phyloP scores from a whole-genome alignment of 64 coral and sea anemone species.

The Actinia tenebrosa region DNA sequence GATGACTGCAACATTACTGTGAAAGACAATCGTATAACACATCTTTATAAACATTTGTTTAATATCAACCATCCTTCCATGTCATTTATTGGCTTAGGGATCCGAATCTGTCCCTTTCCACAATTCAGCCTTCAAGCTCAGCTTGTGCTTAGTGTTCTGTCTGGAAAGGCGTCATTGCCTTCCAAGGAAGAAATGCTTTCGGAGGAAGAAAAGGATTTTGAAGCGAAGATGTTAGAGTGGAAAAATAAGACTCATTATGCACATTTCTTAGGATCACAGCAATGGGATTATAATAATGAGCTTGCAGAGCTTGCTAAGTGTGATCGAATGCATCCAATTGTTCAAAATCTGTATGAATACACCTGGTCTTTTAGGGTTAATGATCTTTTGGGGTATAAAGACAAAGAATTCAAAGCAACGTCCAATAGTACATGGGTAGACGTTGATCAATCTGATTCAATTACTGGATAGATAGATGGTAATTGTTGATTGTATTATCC shows the following conservation, averaged over 20 bases:
- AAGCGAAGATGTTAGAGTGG: conserved; percentile 18
- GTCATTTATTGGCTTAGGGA: conserved; percentile 42
- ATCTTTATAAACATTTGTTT: conserved; percentile 56
- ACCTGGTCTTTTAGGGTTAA: neutral
- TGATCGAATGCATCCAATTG: conserved; percentile 8
- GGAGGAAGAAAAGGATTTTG: conserved; percentile 39
- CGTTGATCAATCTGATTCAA: neutral
- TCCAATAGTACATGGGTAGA: neutral
- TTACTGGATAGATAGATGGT: neutral
- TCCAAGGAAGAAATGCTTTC: conserved; percentile 40
- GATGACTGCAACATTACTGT: conserved; percentile 43
- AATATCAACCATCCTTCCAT: conserved; percentile 51
- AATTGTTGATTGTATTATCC: too few species aligned
- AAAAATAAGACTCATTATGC: conserved; percentile 14
- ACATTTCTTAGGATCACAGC: conserved; percentile 21
- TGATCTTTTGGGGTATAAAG: conserved; percentile 32
- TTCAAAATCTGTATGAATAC: conserved; percentile 27
- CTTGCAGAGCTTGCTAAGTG: conserved; percentile 26
- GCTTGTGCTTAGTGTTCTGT: conserved; percentile 21
- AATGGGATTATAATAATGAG: conserved; percentile 27
- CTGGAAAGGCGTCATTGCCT: conserved; percentile 25
- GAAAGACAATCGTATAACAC: conserved; percentile 34
- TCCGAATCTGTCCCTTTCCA: conserved; percentile 39
- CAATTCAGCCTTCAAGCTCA: conserved; percentile 36
- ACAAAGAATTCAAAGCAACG: conserved; percentile 15